A percentile compares a stretch with the other conserved stretches of the same genome.
Conservation (phyloP, 1,140 invertebrate species). For the Helicoverpa zea region DNA sequence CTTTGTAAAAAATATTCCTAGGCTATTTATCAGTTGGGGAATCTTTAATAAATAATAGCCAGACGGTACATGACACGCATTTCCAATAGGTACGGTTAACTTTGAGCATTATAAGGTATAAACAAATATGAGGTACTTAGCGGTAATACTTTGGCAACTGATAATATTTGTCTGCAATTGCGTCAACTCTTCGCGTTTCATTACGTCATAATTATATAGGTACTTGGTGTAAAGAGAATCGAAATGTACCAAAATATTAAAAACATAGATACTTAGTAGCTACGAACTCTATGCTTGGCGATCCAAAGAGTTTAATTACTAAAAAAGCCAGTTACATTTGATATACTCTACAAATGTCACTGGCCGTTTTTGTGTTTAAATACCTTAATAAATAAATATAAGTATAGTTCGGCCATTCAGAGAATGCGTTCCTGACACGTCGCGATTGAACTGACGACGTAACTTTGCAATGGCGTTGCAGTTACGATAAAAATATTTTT, state of each 20-base stretch:
- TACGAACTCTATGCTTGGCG: background rate
- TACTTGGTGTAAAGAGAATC: background rate
- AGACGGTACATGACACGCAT: background rate
- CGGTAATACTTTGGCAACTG: constrained; percentile 27
- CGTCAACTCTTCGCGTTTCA: background rate
- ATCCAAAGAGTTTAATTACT: background rate
- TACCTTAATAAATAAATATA: no score
- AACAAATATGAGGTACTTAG: constrained; percentile 6
- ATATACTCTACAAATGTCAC: no score
- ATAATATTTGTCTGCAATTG: constrained; percentile 9
- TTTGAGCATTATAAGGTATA: background rate
- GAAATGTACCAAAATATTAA: background rate
- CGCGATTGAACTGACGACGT: no score
- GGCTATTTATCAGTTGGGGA: background rate
- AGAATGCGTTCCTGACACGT: no score
- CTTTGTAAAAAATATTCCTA: background rate
- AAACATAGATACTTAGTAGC: background rate
- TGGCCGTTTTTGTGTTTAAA: no score
- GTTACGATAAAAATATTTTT: no score
- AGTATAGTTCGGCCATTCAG: no score
- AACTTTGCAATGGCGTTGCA: no score
- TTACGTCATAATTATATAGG: background rate
- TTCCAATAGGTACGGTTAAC: constrained; percentile 6
- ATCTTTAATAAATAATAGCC: constrained; percentile 38
- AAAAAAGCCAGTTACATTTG: background rate